phyloP scores from a whole-genome alignment of 2,113 vertebrate genomes.

The Pycnonotus jocosus region DNA sequence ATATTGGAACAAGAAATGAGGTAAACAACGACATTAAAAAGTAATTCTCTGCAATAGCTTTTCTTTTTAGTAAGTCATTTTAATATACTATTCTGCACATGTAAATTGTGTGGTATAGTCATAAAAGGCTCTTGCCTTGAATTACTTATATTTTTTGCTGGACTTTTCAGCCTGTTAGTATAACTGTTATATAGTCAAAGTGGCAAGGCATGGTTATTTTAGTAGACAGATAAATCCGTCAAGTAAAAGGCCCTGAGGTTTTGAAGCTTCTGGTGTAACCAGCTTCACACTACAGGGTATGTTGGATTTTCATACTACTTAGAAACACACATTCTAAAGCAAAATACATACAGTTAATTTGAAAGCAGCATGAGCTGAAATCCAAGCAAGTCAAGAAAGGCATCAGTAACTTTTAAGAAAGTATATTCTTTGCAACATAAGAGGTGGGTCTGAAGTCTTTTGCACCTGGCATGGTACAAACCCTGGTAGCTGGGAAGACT shows the following conservation, averaged over 20 bases:
- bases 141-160: not conserved
- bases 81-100: not conserved
- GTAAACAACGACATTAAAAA: constrained; percentile 33
- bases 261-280: not conserved
- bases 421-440: not conserved
- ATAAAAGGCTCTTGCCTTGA: not conserved
- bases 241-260: not conserved
- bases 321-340: not conserved
- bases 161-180: not conserved
- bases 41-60: constrained; percentile 6
- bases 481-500: not conserved
- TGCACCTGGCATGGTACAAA: not conserved
- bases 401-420: not conserved
- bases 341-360: not conserved
- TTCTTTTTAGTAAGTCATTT: constrained; percentile 18
- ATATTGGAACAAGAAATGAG: constrained; percentile 10
- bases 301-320: not conserved
- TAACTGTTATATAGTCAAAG: not conserved
- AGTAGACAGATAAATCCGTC: not conserved
- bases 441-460: not conserved
- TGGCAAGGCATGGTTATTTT: not conserved
- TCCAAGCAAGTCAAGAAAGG: not conserved
- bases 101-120: not conserved
- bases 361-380: not conserved
- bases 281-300: not conserved